Percentiles rank a stretch among this genome's conserved stretches.
These are phyloP conservation scores for Jaculus jaculus DNA, from an alignment of 2,113 vertebrate species.

Conservation along the genomic window DNA sequence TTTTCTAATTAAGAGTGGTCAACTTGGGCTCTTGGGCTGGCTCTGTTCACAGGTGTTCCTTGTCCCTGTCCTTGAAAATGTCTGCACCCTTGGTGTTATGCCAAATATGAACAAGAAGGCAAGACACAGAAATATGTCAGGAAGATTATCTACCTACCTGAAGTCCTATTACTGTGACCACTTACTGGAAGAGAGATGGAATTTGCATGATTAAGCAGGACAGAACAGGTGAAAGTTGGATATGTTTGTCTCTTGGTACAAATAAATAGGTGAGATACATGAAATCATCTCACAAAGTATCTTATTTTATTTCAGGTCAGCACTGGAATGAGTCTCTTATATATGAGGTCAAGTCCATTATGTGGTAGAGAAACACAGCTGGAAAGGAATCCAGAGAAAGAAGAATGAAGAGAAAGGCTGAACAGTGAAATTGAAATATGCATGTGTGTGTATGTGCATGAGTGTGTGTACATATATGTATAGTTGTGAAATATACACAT, in stretches of 20 bases:
- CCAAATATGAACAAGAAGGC: not conserved
- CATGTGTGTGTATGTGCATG: not conserved
- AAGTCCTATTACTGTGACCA: slow-evolving; percentile 10
- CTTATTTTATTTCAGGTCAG: not conserved
- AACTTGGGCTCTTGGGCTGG: not conserved
- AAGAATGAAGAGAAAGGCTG: not conserved
- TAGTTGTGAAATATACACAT: not conserved
- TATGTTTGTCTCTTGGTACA: not conserved
- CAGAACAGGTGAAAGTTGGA: not conserved
- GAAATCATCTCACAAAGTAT: not conserved
- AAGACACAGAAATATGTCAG: not conserved
- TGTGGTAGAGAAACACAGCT: not conserved
- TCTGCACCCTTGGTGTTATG: not conserved
- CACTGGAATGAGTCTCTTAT: not conserved
- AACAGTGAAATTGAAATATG: not conserved
- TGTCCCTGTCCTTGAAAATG: not conserved
- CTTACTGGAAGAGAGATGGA: not conserved
- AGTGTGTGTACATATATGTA: not conserved
- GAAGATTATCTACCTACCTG: not conserved
- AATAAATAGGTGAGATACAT: not conserved
- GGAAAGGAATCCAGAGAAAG: not conserved
- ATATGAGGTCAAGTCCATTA: not conserved
- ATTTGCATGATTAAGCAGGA: slow-evolving; percentile 29
- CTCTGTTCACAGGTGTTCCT: not conserved
- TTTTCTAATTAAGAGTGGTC: not conserved